Conservation (phyloP, 2,113 vertebrate genomes). For the Felis catus region F.catus_Fca126_mat1.0 CM031413.1:77019501-77020000, state of each 20-base stretch:
- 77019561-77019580: not conserved
- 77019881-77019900: not conserved
- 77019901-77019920: not conserved
- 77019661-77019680: too few relatives aligned
- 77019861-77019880: not conserved
- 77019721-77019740: too few relatives aligned
- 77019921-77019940: not conserved
- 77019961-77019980: constrained; percentile 59
- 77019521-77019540: not conserved
- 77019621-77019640: not conserved
- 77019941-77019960: constrained; percentile 70
- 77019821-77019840: not conserved
- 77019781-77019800: too few relatives aligned
- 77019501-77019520: not conserved
- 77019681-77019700: too few relatives aligned
- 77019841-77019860: not conserved
- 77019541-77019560: not conserved
- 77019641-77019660: too few relatives aligned
- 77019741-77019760: too few relatives aligned
- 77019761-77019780: too few relatives aligned
- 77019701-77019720: too few relatives aligned
- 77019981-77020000: constrained; percentile 60
- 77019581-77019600: not conserved
- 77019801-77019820: not conserved
- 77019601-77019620: not conserved